phyloP scores from a whole-genome alignment of 2,888 invertebrate genomes.

The Muscina levida region DNA sequence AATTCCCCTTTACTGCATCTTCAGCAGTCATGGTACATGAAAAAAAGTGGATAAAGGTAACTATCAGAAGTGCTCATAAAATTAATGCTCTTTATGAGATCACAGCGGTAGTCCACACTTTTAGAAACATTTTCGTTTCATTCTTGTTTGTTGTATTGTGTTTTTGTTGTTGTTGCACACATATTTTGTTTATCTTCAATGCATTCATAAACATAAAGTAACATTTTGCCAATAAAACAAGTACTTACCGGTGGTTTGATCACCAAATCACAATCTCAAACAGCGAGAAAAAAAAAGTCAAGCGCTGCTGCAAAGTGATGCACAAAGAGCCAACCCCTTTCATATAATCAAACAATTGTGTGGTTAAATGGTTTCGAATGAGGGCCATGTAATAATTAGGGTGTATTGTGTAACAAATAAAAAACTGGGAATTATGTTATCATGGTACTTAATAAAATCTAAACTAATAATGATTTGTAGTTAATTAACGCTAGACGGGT shows the following conservation, averaged over 20 bases:
- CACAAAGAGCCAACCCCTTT: slow-evolving; percentile 8
- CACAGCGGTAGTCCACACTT: slow-evolving; percentile 69
- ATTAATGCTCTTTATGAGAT: slow-evolving; percentile 66
- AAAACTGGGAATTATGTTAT: no score
- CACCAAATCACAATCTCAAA: slow-evolving; percentile 35
- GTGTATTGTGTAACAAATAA: no score
- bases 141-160: slow-evolving; percentile 28
- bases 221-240: slow-evolving; percentile 59
- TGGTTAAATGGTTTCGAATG: slow-evolving; percentile 11
- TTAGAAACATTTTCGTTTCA: slow-evolving; percentile 45
- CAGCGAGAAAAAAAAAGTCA: slow-evolving; percentile 15
- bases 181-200: not conserved
- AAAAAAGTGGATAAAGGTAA: not conserved
- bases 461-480: no score
- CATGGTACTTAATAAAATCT: no score
- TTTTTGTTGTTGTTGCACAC: no score
- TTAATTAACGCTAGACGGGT: no score
- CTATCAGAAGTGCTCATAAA: slow-evolving; percentile 61
- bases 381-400: not conserved
- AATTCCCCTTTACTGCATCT: slow-evolving; percentile 7
- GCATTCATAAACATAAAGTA: slow-evolving; percentile 49
- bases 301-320: slow-evolving; percentile 4
- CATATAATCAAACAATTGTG: slow-evolving; percentile 31
- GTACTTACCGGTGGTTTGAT: slow-evolving; percentile 57
- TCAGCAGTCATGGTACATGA: not conserved